Evolutionary conservation across 2,888 invertebrate species (phyloP), one percentile per base, ranked within the genome.

Genomic region (Cheilosia impressa): DNA sequence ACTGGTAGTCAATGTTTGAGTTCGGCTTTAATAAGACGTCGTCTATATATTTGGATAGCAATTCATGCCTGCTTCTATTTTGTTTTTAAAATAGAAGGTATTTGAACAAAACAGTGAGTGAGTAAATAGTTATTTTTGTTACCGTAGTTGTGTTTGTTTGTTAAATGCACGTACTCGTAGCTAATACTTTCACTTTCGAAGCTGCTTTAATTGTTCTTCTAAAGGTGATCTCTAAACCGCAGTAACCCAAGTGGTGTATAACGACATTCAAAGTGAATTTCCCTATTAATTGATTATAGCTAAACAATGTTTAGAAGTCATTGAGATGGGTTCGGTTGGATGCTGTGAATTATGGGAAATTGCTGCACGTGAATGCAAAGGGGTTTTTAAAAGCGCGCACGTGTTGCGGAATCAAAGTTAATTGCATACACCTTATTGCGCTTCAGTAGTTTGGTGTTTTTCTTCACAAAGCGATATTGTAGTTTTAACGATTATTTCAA

Each of bases 1-100:
- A 15, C 45, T 13, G 7, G 41, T 55, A 55, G 73, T 63, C 55
- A 65, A 65, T 75, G 57, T 75, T 75, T 65, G 41, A 17, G 15
- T 24, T 50, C 19, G 41, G 24, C 15, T 58, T 65, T 75, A 57
- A 65, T 65, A 75, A 50, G 57, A 47, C 50, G 50, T 63, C 50
- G n/a, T 47, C 57, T 43, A 52, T 15, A 6, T 24, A 41, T 27
- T 31, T 9, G 10, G 52, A 22, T 52, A 52, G 10, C 4, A 9
- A 19, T 22, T n/a, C 4, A 19, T 47, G 19, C 6, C 47, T 2
- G 10, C 27, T 27, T 13, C 15, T 27, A 2, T 24, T 55, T 50
- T 0, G 4, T 38, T 52, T 52, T 15, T 22, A 24, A 24, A 52
- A n/a, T n/a, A n/a, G n/a, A 9, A 9, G 9, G 7, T 52, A 6